These are phyloP conservation scores for Syngnathoides biaculeatus DNA, from an alignment of 2,113 vertebrate species.

Conservation along the genomic window DNA sequence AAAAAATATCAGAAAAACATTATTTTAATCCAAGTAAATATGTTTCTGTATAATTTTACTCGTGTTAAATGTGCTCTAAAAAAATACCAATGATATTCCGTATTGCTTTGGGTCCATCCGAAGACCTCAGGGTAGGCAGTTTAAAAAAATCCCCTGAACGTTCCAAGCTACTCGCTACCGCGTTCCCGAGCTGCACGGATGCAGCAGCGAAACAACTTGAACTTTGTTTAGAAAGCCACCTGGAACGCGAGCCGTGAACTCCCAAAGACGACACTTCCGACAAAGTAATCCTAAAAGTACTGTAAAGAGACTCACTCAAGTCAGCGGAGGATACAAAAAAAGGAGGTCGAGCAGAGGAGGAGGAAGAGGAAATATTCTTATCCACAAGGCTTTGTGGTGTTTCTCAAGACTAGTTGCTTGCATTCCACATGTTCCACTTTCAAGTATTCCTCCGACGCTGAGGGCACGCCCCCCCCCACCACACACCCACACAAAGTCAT, in stretches of 20 bases:
- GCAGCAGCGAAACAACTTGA: neutral
- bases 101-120: neutral
- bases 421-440: constrained; percentile 27
- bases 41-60: too few relatives aligned
- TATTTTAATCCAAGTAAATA: too few relatives aligned
- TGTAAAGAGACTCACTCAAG: constrained; percentile 47
- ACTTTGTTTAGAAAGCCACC: neutral
- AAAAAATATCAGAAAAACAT: too few relatives aligned
- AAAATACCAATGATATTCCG: neutral
- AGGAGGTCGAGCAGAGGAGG: neutral
- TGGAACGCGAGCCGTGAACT: neutral
- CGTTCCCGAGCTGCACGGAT: neutral
- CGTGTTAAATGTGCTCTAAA: neutral
- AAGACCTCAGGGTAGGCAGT: neutral
- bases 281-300: neutral
- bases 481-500: neutral
- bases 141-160: neutral
- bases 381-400: constrained; percentile 4
- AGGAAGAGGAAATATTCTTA: constrained; percentile 13
- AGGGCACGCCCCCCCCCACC: constrained; percentile 39
- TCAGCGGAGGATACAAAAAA: constrained; percentile 12
- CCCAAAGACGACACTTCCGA: neutral
- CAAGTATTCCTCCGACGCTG: constrained; percentile 35
- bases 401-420: neutral
- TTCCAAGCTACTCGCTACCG: neutral